phyloP scores from a whole-genome alignment of 2,113 vertebrate genomes.

The Dicaeum eximium region DNA sequence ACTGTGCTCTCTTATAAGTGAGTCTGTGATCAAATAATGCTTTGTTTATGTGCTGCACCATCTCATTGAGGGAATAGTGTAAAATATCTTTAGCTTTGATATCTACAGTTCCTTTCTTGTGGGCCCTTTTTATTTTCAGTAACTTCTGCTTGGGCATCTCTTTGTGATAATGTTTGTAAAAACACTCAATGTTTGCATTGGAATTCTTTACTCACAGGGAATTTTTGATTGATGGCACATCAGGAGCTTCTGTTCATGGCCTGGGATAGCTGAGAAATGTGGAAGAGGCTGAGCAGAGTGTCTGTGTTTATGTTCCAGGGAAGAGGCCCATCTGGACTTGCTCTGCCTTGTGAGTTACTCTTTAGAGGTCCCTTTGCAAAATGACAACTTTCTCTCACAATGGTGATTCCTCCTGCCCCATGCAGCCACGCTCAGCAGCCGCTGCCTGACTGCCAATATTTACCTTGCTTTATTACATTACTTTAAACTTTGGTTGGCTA shows the following conservation, averaged over 20 bases:
- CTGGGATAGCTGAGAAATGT: neutral
- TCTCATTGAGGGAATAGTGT: neutral
- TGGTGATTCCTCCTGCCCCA: slow-evolving; percentile 8
- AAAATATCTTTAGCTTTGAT: neutral
- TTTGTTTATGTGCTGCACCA: neutral
- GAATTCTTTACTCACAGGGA: neutral
- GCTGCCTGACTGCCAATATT: slow-evolving; percentile 37
- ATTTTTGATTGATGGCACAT: neutral
- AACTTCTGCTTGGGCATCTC: neutral
- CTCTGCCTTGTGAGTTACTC: neutral
- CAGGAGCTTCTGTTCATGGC: slow-evolving; percentile 5
- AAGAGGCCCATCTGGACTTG: slow-evolving; percentile 4
- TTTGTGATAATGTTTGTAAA: neutral
- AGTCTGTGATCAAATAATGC: neutral
- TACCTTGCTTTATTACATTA: slow-evolving; percentile 47
- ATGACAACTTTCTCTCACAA: neutral
- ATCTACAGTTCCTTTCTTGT: neutral
- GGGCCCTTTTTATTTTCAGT: neutral
- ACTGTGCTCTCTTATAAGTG: neutral
- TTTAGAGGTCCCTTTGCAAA: slow-evolving; percentile 14
- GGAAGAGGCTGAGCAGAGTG: neutral
- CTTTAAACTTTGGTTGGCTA: slow-evolving; percentile 42
- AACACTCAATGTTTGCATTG: neutral
- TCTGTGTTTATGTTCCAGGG: slow-evolving; percentile 14
- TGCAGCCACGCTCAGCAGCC: neutral